Conservation (phyloP, 2,113 vertebrate genomes). For the Laticauda laticaudata region DNA sequence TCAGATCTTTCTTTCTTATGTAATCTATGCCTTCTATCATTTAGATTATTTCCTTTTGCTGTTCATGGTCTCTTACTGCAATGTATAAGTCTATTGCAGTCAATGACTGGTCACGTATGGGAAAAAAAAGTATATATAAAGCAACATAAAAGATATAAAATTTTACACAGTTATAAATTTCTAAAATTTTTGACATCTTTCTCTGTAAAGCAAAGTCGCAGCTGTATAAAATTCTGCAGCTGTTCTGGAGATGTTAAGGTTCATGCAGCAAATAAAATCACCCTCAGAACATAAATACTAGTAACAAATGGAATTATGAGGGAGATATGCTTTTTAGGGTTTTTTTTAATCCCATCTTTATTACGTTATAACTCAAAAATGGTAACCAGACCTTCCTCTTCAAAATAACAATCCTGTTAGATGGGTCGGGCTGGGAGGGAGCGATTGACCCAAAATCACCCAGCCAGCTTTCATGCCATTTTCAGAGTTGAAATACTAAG, state of each 20-base stretch:
- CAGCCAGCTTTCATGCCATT: background rate
- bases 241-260: background rate
- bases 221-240: background rate
- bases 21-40: background rate
- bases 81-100: background rate
- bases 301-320: background rate
- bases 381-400: background rate
- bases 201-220: background rate
- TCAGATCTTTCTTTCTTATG: background rate
- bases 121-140: background rate
- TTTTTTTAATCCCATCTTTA: background rate
- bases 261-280: background rate
- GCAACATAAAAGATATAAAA: background rate
- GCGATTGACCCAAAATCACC: background rate
- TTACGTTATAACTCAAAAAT: background rate
- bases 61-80: background rate
- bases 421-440: background rate
- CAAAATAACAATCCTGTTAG: background rate
- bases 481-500: background rate
- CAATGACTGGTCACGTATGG: background rate
- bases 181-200: background rate
- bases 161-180: background rate
- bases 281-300: background rate
- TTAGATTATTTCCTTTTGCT: background rate
- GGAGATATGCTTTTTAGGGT: background rate